Conservation (phyloP, 2,113 vertebrate species). For the Actenoides hombroni region DNA sequence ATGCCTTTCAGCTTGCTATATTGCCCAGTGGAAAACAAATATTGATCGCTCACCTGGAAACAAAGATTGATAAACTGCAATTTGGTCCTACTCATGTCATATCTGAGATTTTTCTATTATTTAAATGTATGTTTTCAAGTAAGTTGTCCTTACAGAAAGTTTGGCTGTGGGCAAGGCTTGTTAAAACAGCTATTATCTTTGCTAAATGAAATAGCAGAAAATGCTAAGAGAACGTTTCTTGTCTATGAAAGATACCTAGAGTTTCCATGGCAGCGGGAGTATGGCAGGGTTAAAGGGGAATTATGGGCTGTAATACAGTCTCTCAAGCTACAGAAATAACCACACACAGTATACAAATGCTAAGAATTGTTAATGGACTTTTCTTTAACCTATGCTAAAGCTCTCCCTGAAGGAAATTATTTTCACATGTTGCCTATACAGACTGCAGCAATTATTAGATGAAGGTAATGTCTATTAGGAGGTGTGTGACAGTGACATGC, state of each 20-base stretch:
- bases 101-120: background rate
- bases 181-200: background rate
- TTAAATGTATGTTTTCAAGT: background rate
- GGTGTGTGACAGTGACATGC: accelerated
- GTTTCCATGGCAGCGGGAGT: background rate
- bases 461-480: background rate
- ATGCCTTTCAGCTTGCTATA: conserved; percentile 4
- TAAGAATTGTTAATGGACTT: background rate
- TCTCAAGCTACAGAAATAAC: background rate
- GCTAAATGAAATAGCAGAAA: background rate
- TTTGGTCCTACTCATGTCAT: background rate
- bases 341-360: accelerated
- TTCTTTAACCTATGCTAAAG: background rate
- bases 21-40: conserved; percentile 3
- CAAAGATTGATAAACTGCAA: background rate
- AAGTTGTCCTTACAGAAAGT: background rate
- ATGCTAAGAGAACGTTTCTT: background rate
- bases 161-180: background rate
- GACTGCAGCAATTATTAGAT: background rate
- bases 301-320: background rate
- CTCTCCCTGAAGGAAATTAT: background rate
- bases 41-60: background rate
- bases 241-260: background rate
- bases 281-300: background rate
- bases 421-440: background rate